Base-by-base conservation (phyloP, 2,113 vertebrate genomes). In the Mellivora capensis region DNA sequence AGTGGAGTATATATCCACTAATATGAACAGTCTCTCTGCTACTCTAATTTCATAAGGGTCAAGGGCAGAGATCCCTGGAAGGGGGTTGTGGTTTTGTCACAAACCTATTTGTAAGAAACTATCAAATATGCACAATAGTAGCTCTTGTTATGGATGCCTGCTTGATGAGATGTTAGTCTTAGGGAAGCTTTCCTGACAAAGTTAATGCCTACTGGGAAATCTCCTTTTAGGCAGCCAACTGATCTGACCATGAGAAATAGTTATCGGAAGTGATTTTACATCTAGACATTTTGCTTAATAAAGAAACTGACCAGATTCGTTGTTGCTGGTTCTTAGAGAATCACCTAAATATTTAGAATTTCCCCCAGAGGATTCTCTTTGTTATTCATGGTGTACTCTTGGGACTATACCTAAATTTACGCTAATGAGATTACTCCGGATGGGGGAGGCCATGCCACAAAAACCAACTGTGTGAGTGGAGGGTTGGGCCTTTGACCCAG, bases 221-320 rank as follows among this genome's bases (percentile, higher is more conserved):
- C 37, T 91, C 25, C 82, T 29, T 71, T 25, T 12, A 82, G 18
- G 77, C 44, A 81, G 37, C 49, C 89, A 91, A 47, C 4, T 69
- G 44, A 59, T n/a, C 34, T 90, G 21, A 71, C 25, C 49, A 87
- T 7, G 21, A 82, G 77, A 71, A 44, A 18, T 18, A 89, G 39
- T 96, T 91, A 89, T 61, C 21, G 91, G 77, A 93, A 93, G 62
- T 31, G 7, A 77, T 64, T 93, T 97, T 88, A 85, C 5, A 84
- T 64, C 52, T 29, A 95, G 31, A 85, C n/a, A 47, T 49, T 8
- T 17, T 49, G 2, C 44, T 76, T 62, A 91, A 64, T 71, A 54
- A 94, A 92, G 57, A 71, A 79, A 72, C 25, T 14, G 54, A 17
- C 3, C 29, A 12, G 72, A 52, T 17, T 17, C 49, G 10, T 90